Conservation (phyloP, 2,113 vertebrate species). For the Rhea americana region DNA sequence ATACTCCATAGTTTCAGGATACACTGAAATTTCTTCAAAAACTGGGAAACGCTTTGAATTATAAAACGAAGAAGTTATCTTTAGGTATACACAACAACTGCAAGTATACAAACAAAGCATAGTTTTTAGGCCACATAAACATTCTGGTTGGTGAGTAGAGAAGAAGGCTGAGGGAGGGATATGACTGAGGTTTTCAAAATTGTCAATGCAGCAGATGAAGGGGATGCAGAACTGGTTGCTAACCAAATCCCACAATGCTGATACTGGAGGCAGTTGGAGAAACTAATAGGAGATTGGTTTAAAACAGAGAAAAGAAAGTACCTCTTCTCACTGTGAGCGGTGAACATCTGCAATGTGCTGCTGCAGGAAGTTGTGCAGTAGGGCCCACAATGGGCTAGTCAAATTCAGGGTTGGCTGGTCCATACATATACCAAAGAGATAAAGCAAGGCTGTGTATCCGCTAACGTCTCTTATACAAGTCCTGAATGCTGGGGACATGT, state of each 20-base stretch:
- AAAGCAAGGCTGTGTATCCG: background rate
- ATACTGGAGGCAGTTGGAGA: background rate
- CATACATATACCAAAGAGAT: rapidly evolving
- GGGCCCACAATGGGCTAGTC: background rate
- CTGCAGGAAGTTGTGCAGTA: rapidly evolving
- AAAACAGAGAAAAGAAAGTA: background rate
- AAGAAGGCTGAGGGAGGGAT: background rate
- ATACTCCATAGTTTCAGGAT: background rate
- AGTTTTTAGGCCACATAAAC: background rate
- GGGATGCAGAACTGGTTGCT: background rate
- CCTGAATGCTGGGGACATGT: rapidly evolving
- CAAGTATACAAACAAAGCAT: background rate
- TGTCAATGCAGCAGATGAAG: background rate
- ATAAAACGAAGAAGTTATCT: background rate
- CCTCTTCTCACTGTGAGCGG: background rate
- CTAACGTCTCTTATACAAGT: background rate
- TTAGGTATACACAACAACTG: no score
- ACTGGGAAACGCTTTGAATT: background rate
- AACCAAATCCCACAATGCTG: background rate
- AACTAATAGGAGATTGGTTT: background rate
- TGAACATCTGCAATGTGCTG: background rate
- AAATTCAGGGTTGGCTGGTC: background rate
- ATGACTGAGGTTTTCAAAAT: background rate
- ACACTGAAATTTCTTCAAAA: background rate
- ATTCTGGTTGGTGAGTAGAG: background rate